Base-by-base conservation (phyloP, 1,140 invertebrate species). In the Drosophila littoralis region DNA sequence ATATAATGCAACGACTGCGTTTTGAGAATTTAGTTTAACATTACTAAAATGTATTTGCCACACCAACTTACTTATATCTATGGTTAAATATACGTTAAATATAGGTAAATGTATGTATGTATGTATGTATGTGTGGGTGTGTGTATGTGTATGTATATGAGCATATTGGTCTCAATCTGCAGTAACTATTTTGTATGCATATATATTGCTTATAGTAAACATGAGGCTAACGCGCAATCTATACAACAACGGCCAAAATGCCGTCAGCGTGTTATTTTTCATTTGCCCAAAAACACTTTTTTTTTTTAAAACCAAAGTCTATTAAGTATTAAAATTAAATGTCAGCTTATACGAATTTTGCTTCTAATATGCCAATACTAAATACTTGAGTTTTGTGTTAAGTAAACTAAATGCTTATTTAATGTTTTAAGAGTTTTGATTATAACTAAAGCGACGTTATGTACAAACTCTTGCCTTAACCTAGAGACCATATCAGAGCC, bases 181-280 rank as follows among this genome's bases (percentile, higher is more conserved):
- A 72, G 67, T 72, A 76, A 75, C 73, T 75, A 59, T 74, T 74
- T 17, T 72, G 52, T 66, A 38, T 73, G 60, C 48, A 72, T 77
- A 73, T 85, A 72, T 89, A 89, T 89, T 89, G 85, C 85, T 89
- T 89, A 89, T 89, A 73, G 69, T 89, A 89, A 86, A 85, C 85
- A 85, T 89, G 51, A 69, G 84, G 77, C 82, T 75, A 80, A 83
- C 79, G 77, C 83, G 78, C 83, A 51, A 75, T 77, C 83, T 88
- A 71, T 88, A 88, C 84, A 88, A 83, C 46, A 70, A 82, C 73
- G 81, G 57, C 51, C 57, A 13, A n/a, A 54, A 33, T 55, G 50
- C 71, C 66, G 50, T 48, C 6, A 61, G 66, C 71, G 65, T 70
- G 72, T 58, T 28, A 28, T 28, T 28, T 54, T 40, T 57, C 42